phyloP scores from a whole-genome alignment of 2,113 vertebrate species.

The Nannospalax galili region DNA sequence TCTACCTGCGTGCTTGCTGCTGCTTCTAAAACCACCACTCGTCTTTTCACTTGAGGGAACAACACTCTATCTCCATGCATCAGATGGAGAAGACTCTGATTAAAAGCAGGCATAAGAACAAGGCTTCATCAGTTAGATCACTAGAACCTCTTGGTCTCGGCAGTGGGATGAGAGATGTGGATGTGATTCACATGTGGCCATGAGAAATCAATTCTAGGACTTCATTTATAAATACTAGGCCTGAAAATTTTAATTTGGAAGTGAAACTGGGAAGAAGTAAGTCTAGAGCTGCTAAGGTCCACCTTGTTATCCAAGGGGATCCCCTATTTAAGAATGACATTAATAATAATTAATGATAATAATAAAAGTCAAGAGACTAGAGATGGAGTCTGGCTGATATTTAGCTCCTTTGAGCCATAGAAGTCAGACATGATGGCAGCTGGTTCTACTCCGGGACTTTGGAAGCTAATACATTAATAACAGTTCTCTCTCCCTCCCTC shows the following conservation, averaged over 20 bases:
- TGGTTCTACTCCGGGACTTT: neutral
- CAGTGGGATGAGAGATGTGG: neutral
- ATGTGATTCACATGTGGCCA: neutral
- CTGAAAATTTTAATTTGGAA: neutral
- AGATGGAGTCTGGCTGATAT: neutral
- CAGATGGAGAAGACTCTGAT: neutral
- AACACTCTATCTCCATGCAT: neutral
- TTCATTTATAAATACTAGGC: neutral
- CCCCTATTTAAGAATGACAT: neutral
- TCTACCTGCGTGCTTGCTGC: neutral
- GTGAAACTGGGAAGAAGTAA: neutral
- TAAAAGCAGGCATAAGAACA: neutral
- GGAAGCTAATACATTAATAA: neutral
- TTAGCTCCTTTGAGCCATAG: neutral
- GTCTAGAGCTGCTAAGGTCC: neutral
- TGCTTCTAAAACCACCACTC: neutral
- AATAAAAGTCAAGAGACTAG: neutral
- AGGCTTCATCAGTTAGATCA: neutral
- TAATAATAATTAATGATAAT: neutral
- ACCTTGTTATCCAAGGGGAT: neutral
- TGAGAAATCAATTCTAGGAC: neutral
- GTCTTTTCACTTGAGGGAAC: neutral
- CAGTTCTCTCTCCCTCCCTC: neutral
- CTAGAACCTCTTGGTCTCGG: neutral
- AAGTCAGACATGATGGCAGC: neutral